Evolutionary conservation across 1,140 invertebrate genomes (phyloP).

Genomic region (Plectrocnemia conspersa): DNA sequence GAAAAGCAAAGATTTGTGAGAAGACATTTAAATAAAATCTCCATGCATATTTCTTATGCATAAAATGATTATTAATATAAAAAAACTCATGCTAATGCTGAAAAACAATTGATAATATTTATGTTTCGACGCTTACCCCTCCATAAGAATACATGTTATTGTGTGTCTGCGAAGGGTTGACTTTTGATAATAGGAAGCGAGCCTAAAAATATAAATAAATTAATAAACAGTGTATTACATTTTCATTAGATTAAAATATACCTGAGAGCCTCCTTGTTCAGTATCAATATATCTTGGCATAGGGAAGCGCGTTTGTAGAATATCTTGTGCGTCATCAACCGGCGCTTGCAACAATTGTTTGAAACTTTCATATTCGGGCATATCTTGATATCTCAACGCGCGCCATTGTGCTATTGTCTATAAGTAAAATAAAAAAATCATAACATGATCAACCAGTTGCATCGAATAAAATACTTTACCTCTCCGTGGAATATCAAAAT

Average conservation of each 20-base stretch:
- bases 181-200: constrained; percentile 96
- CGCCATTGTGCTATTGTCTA: constrained; percentile 97
- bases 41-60: constrained; percentile 13
- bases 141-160: constrained; percentile 97
- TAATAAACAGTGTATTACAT: constrained; percentile 3
- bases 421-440: constrained; percentile 28
- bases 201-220: constrained; percentile 61
- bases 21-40: constrained; percentile 7
- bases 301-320: constrained; percentile 91
- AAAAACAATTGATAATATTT: constrained; percentile 37
- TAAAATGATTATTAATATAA: no score
- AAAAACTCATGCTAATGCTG: constrained; percentile 34
- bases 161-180: constrained; percentile 99
- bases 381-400: constrained; percentile 89
- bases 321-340: constrained; percentile 95
- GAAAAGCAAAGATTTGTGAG: no score
- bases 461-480: constrained; percentile 50
- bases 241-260: neutral
- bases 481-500: constrained; percentile 99
- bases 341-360: constrained; percentile 93
- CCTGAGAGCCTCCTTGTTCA: constrained; percentile 89
- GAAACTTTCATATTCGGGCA: constrained; percentile 97
- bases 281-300: constrained; percentile 99
- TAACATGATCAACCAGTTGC: constrained; percentile 1
- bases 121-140: constrained; percentile 71